phyloP scores from a whole-genome alignment of 2,113 vertebrate genomes.

The Oryzias curvinotus region DNA sequence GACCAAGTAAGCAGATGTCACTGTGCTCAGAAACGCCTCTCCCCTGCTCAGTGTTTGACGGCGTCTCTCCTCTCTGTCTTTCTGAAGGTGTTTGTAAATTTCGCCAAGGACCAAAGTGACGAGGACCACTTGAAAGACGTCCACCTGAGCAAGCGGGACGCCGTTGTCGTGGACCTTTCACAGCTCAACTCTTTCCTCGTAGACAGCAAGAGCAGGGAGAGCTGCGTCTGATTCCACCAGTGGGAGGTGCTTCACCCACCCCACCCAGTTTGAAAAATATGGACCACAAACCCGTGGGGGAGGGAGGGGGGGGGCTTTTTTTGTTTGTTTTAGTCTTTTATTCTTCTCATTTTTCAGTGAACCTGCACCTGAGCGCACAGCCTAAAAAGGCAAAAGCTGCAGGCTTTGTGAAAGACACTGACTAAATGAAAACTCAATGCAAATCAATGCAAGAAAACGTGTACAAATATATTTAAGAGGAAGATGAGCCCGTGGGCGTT shows the following conservation, averaged over 20 bases:
- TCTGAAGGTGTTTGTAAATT: slow-evolving; percentile 96
- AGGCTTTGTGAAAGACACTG: slow-evolving; percentile 81
- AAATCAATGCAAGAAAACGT: slow-evolving; percentile 91
- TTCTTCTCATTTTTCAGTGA: slow-evolving; percentile 66
- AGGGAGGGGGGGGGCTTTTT: slow-evolving; percentile 9
- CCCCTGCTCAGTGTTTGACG: too few relatives aligned
- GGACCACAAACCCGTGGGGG: slow-evolving; percentile 45
- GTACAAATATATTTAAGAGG: slow-evolving; percentile 68
- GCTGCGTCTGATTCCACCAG: slow-evolving; percentile 84
- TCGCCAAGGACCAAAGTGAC: slow-evolving; percentile 99
- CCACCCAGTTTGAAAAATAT: slow-evolving; percentile 1
- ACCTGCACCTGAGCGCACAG: slow-evolving; percentile 58
- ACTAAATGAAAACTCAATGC: slow-evolving; percentile 87
- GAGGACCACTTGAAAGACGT: slow-evolving; percentile 95
- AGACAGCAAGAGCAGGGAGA: slow-evolving; percentile 90
- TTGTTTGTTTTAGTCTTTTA: slow-evolving; percentile 67
- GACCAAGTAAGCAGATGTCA: slow-evolving; percentile 89
- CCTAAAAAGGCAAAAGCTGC: slow-evolving; percentile 56
- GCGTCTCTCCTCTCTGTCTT: slow-evolving; percentile 4
- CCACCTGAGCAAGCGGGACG: slow-evolving; percentile 91
- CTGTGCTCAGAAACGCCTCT: too few relatives aligned
- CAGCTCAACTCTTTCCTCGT: slow-evolving; percentile 86
- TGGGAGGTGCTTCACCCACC: slow-evolving; percentile 25
- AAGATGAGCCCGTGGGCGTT: slow-evolving; percentile 55
- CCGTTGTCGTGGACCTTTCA: slow-evolving; percentile 86